Percentiles rank a stretch among this genome's conserved stretches.
phyloP scores from a whole-genome alignment of 2,113 vertebrate genomes.

The Choloepus hoffmanni region DNA sequence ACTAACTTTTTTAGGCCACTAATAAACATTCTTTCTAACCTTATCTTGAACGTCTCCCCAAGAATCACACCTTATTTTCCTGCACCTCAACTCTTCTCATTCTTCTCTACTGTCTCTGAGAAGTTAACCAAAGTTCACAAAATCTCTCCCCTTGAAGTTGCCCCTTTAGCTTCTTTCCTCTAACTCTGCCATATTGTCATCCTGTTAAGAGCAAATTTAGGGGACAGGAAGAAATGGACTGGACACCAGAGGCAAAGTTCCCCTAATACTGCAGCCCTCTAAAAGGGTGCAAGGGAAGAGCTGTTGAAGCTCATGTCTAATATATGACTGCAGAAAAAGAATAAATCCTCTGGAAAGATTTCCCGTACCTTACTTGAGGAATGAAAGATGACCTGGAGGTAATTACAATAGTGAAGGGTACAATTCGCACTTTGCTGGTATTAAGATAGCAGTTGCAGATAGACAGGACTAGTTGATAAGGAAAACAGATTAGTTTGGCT shows the following conservation, averaged over 20 bases:
- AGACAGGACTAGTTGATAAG: neutral
- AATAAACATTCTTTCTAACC: neutral
- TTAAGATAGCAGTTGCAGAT: neutral
- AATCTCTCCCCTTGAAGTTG: neutral
- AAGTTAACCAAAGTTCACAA: neutral
- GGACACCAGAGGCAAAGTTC: neutral
- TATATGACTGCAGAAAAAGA: neutral
- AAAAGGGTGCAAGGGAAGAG: neutral
- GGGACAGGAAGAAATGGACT: neutral
- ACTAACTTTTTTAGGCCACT: neutral
- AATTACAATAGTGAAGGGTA: neutral
- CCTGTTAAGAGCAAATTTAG: neutral
- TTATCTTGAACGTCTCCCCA: neutral
- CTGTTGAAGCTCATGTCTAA: neutral
- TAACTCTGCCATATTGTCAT: neutral
- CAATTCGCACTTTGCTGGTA: neutral
- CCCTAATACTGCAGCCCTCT: neutral
- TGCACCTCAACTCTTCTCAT: neutral
- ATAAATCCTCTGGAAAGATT: neutral
- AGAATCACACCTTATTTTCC: neutral
- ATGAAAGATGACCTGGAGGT: neutral
- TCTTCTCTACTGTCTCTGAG: neutral
- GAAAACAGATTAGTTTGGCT: neutral
- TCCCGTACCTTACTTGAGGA: neutral
- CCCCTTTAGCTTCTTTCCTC: neutral